These are phyloP conservation scores for Cantharis flavilabris DNA, from an alignment of 2,888 invertebrate genomes.

Conservation along the genomic window DNA sequence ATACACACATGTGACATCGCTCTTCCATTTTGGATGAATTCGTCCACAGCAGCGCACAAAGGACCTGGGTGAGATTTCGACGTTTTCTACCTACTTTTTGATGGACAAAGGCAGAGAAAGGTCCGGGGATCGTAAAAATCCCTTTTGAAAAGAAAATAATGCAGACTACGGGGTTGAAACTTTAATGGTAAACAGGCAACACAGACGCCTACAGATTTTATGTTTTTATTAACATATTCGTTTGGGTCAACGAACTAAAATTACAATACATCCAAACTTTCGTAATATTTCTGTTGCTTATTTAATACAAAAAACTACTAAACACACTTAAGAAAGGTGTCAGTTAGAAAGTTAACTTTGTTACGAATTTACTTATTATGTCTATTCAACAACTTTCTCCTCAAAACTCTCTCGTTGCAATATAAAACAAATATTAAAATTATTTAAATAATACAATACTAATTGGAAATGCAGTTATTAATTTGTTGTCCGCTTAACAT, in stretches of 20 bases:
- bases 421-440: slow-evolving; percentile 1
- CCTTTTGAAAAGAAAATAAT: background rate
- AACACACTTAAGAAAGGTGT: slow-evolving; percentile 11
- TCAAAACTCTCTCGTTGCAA: background rate
- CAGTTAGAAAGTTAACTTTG: background rate
- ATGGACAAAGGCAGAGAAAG: slow-evolving; percentile 1
- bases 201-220: slow-evolving; percentile 8
- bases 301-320: slow-evolving; percentile 12
- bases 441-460: background rate
- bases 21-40: background rate
- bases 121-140: background rate
- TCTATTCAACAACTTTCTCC: slow-evolving; percentile 8
- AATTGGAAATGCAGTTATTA: background rate
- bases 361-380: slow-evolving; percentile 1
- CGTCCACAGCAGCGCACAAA: background rate
- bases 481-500: too few species aligned
- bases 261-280: slow-evolving; percentile 7
- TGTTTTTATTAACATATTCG: background rate
- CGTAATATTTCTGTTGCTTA: slow-evolving; percentile 11
- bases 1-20: slow-evolving; percentile 7
- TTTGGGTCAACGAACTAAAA: slow-evolving; percentile 12
- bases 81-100: slow-evolving; percentile 3
- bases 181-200: slow-evolving; percentile 5
- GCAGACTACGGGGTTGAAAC: slow-evolving; percentile 7
- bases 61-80: background rate